phyloP scores from a whole-genome alignment of 2,888 invertebrate genomes.

The Aporophyla nigra region DNA sequence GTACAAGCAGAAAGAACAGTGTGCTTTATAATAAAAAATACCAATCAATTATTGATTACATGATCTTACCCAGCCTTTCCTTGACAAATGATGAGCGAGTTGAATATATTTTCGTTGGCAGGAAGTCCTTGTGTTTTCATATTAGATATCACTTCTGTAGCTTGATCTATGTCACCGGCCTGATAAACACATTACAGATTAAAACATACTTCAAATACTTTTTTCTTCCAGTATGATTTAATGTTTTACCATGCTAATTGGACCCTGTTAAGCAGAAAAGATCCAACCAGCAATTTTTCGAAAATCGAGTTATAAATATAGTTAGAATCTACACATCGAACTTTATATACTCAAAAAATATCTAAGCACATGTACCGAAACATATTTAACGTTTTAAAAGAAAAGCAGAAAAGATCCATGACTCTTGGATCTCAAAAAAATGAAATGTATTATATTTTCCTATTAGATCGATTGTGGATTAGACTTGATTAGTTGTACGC shows the following conservation, averaged over 20 bases:
- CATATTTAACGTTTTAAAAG: no score
- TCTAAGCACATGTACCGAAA: no score
- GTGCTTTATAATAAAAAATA: not conserved
- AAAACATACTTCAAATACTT: not conserved
- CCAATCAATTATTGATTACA: not conserved
- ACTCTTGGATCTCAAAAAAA: no score
- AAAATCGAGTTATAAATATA: no score
- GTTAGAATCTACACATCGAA: no score
- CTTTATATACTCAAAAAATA: no score
- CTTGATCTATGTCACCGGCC: constrained; percentile 91
- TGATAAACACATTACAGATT: constrained; percentile 51
- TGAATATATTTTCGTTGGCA: constrained; percentile 91
- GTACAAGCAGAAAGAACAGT: not conserved
- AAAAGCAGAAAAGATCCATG: no score
- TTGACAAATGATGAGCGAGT: constrained; percentile 91
- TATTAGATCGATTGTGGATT: no score
- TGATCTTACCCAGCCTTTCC: constrained; percentile 88
- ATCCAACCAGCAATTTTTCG: no score
- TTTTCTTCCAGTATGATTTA: not conserved
- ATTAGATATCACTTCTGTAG: constrained; percentile 90
- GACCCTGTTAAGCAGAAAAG: no score
- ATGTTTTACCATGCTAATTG: not conserved
- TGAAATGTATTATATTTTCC: no score
- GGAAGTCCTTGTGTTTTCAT: constrained; percentile 91
- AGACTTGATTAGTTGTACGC: no score